These are phyloP conservation scores for Brachystomella parvula DNA, from an alignment of 1,140 invertebrate species.

Conservation along the genomic window DNA sequence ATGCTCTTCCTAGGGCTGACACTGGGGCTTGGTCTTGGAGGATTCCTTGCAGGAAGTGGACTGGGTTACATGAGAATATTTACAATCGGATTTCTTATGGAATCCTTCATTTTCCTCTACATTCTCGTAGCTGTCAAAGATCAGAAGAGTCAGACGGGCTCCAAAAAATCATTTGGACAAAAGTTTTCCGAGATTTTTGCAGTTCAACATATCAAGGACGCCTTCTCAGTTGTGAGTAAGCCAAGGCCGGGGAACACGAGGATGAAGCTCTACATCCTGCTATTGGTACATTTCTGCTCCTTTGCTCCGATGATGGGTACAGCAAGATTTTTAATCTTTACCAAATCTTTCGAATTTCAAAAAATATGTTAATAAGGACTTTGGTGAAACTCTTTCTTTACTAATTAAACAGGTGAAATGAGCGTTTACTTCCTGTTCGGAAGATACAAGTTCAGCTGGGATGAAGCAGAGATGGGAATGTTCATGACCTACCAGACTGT, in stretches of 20 bases:
- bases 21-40: conserved; percentile 24
- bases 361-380: neutral
- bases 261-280: conserved; percentile 21
- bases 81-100: conserved; percentile 17
- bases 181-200: conserved; percentile 29
- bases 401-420: conserved; percentile 64
- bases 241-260: conserved; percentile 21
- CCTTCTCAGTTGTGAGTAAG: conserved; percentile 19
- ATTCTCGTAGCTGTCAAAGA: conserved; percentile 17
- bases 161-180: neutral
- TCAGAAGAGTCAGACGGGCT: conserved; percentile 4
- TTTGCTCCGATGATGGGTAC: conserved; percentile 31
- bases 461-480: conserved; percentile 71
- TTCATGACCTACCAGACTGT: conserved; percentile 42
- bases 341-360: no score
- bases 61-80: conserved; percentile 22
- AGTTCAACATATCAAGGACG: conserved; percentile 29
- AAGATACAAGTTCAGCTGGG: conserved; percentile 70
- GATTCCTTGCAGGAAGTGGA: conserved; percentile 8
- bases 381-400: conserved; percentile 19
- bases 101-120: conserved; percentile 21
- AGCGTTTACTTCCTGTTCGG: conserved; percentile 69
- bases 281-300: conserved; percentile 21
- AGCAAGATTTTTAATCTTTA: neutral
- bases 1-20: conserved; percentile 30